These are phyloP conservation scores for Lepidonotus clava DNA, from an alignment of 2,888 invertebrate genomes.

Conservation along the genomic window DNA sequence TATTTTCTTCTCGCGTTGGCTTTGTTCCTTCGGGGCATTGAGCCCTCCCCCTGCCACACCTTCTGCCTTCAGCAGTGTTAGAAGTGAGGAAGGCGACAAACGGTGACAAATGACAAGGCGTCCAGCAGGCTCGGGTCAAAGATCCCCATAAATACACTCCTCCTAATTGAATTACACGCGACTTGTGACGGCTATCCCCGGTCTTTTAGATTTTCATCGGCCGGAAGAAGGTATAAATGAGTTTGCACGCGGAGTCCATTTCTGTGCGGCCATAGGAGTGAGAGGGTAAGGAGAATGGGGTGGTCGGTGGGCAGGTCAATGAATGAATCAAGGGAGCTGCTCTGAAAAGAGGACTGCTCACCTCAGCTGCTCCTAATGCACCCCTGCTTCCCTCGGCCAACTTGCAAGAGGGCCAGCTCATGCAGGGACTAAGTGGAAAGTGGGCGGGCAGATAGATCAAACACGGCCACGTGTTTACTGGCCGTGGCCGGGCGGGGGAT, in stretches of 20 bases:
- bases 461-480: too few relatives aligned
- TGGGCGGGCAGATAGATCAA: too few relatives aligned
- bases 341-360: constrained; percentile 20
- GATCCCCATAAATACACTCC: constrained; percentile 20
- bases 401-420: neutral
- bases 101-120: neutral
- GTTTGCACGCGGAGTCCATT: neutral
- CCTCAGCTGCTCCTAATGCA: constrained; percentile 24
- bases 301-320: neutral
- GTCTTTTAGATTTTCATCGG: constrained; percentile 9
- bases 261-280: neutral
- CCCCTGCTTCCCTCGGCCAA: constrained; percentile 5
- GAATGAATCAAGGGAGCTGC: constrained; percentile 34
- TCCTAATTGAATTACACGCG: constrained; percentile 42
- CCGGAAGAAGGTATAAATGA: neutral
- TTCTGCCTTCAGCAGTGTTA: neutral
- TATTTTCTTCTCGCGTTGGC: too few relatives aligned
- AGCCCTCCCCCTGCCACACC: neutral
- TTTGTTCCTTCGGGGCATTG: too few relatives aligned
- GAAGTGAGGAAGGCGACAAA: neutral
- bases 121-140: neutral
- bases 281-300: neutral
- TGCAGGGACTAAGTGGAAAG: neutral
- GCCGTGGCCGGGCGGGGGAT: too few relatives aligned
- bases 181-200: neutral